Evolutionary conservation across 2,113 vertebrate species (phyloP), one percentile per base, ranked within the genome.

Genomic region (Bufo bufo): DNA sequence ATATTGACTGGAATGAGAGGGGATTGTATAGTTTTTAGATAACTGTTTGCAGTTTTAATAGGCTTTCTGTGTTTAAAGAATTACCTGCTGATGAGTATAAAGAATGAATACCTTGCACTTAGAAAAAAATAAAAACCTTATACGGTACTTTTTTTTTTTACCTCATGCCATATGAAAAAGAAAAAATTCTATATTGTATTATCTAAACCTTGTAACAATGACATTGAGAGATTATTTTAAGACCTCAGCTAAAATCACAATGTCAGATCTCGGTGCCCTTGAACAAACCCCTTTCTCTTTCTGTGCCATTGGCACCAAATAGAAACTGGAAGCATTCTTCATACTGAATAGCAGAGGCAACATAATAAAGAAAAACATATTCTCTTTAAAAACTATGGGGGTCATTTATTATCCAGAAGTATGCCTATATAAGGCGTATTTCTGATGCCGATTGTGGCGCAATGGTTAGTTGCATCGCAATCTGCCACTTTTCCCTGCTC

Each of bases 221-320:
- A 78, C n/a, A 56, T 13, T 78, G 77, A 78, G 50, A 78, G 52
- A 80, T 80, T 58, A 80, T 23, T 13, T 80, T 23, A 80, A 80
- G 23, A 58, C 77, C 20, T 33, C 13, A 33, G 23, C 50, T 13
- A 20, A 33, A 80, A 80, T 80, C 20, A 58, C n/a, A 80, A 33
- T 33, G 50, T 80, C 50, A 80, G 77, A 80, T 80, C 52, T 58
- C 54, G 7, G 77, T 80, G 77, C 23, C 77, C 77, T 80, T 80
- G 77, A 80, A 80, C 23, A 58, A 58, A 23, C 17, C 77, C 77
- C 9, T 77, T 80, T 80, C 52, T 58, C n/a, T 58, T 58, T 43
- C 77, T 58, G 77, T 56, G 54, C 43, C 54, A 80, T 16, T 13
- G 54, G 12, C n/a, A 58, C 77, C 54, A 80, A 43, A 80, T 59